Evolutionary conservation across 2,888 invertebrate species (phyloP), one percentile per base, ranked within the genome.

Genomic region (Scaptodrosophila latifasciaeformis): DNA sequence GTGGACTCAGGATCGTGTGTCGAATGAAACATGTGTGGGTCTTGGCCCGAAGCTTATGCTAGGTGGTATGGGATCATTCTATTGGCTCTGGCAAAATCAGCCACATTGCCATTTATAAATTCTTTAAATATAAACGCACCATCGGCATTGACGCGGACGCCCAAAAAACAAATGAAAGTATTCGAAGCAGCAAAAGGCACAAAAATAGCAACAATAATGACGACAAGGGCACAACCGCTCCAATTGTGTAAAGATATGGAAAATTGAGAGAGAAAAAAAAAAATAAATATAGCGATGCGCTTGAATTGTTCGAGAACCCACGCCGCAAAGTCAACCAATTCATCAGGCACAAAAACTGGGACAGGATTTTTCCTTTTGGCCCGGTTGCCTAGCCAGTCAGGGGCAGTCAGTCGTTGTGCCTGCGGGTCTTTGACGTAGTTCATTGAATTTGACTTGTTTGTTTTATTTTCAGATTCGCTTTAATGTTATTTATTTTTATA

Each of bases 401-500:
- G 42, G 54, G 37, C 49, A 12, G n/a, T 44, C 7, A 45, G 44
- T 19, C 49, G 55, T 49, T 59, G 18, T 50, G 35, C 24, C 39
- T 31, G 19, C 35, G 35, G 35, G 40, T 40, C 51, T 54, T 59
- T 45, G 42, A 24, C 60, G 63, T 74, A 78, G 78, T 76, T 78
- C 78, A 78, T 69, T 76, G 78, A 67, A 56, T 67, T 71, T 60
- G 65, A 75, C 64, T 44, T 27, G 29, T 15, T 74, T 77, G 74
- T 74, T 77, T 77, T 70, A 74, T 74, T 74, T 74, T 68, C 61
- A 74, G 74, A 67, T 70, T 69, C 64, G 71, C 69, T 74, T 74
- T 74, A 74, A 76, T 72, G 72, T 72, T 77, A 65, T 71, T 76
- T 76, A 75, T 72, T 72, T 76, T 76, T 72, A 76, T 65, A 76